Evolutionary conservation across 2,797 vertebrate genomes (phyloP).

Genomic region (Esox masquinongy): DNA sequence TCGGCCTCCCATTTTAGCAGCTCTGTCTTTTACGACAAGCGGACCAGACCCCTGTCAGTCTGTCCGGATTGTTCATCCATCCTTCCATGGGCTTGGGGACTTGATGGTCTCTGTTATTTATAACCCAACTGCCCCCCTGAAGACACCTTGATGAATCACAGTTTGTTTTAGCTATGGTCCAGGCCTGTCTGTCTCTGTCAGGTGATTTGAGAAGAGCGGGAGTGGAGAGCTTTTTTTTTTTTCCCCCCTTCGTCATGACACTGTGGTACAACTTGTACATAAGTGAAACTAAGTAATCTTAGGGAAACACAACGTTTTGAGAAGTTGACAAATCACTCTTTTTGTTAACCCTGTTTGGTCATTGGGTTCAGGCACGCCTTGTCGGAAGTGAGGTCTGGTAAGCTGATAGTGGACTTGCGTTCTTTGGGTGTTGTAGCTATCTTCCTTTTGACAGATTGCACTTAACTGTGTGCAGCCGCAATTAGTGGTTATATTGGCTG

Average conservation of each 20-base stretch:
- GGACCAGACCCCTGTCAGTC: constrained; percentile 43
- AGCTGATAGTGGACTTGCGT: neutral
- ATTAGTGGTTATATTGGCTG: neutral
- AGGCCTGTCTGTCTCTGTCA: constrained; percentile 43
- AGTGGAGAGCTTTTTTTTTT: constrained; percentile 26
- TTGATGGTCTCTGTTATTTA: constrained; percentile 69
- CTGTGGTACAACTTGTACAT: constrained; percentile 50
- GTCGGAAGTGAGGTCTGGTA: neutral
- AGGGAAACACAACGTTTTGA: constrained; percentile 41
- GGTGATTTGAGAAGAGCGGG: constrained; percentile 45
- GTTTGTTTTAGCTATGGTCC: constrained; percentile 70
- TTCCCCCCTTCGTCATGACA: neutral
- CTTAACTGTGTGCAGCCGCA: neutral
- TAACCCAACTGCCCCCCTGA: constrained; percentile 53
- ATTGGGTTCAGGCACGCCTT: constrained; percentile 23
- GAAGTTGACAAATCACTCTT: constrained; percentile 41
- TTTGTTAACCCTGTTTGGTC: constrained; percentile 66
- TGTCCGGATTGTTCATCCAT: constrained; percentile 46
- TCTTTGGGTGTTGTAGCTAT: neutral
- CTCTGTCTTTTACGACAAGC: constrained; percentile 65
- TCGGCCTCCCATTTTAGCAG: constrained; percentile 62
- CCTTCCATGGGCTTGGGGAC: constrained; percentile 57
- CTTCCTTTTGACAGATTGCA: neutral
- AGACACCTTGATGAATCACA: constrained; percentile 68
- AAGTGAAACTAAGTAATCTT: constrained; percentile 47